Percentiles rank a stretch among this genome's conserved stretches.
phyloP scores from a whole-genome alignment of 2,797 vertebrate genomes.

The Myotis vivesi region DNA sequence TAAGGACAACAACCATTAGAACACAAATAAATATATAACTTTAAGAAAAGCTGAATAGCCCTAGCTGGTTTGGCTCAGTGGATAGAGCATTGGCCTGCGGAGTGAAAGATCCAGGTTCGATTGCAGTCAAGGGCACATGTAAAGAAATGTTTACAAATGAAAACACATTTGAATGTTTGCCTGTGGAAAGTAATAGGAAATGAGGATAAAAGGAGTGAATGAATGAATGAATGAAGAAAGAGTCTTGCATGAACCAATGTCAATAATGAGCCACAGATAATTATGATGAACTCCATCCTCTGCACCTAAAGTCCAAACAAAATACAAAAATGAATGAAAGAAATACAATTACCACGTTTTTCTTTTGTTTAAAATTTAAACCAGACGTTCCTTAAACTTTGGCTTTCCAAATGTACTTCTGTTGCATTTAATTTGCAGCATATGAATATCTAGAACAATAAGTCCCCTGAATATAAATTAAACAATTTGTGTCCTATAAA shows the following conservation, averaged over 20 bases:
- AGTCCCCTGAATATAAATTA: conserved; percentile 68
- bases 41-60: not conserved
- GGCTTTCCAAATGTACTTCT: not conserved
- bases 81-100: too few species aligned
- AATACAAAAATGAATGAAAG: not conserved
- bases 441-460: conserved; percentile 75
- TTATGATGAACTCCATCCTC: not conserved
- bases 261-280: not conserved
- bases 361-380: conserved; percentile 32
- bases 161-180: not conserved
- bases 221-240: not conserved
- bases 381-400: not conserved
- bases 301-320: not conserved
- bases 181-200: not conserved
- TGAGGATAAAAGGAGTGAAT: not conserved
- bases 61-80: too few species aligned
- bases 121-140: too few species aligned
- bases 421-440: conserved; percentile 70
- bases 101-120: too few species aligned
- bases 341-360: not conserved
- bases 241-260: not conserved
- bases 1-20: not conserved
- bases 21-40: not conserved
- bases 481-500: conserved; percentile 79
- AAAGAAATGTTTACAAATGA: not conserved